These are phyloP conservation scores for Riparia riparia DNA, from an alignment of 2,113 vertebrate species.

Conservation along the genomic window DNA sequence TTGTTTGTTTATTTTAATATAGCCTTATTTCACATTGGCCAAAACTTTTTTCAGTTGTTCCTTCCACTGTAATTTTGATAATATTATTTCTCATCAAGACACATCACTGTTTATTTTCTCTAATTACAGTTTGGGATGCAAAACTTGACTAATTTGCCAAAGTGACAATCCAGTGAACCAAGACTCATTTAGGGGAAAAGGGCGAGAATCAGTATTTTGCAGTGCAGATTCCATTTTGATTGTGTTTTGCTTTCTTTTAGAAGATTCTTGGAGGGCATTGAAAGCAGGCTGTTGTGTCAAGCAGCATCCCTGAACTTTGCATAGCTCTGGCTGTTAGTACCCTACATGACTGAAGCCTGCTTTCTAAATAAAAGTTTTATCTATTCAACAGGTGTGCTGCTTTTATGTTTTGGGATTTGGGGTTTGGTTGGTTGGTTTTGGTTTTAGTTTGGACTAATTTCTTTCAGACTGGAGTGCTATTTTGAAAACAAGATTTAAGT, in stretches of 20 bases:
- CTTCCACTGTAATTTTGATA: background rate
- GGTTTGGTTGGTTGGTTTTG: background rate
- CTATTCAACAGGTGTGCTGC: background rate
- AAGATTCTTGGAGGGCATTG: background rate
- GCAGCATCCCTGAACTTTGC: background rate
- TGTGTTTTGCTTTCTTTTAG: background rate
- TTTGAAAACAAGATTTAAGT: background rate
- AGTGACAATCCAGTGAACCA: background rate
- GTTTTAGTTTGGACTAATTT: background rate
- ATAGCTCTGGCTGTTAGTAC: background rate
- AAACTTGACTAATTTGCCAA: background rate
- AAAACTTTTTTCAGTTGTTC: background rate
- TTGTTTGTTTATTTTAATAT: background rate
- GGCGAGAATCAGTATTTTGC: background rate
- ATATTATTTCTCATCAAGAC: background rate
- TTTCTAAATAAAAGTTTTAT: background rate
- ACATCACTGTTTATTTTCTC: background rate
- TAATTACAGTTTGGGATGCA: background rate
- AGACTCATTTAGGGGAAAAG: background rate
- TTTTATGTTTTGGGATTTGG: background rate
- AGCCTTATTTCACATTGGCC: background rate
- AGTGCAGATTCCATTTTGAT: background rate
- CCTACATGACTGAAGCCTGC: background rate
- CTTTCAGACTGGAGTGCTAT: background rate
- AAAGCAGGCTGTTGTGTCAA: background rate